A percentile compares a stretch with the other conserved stretches of the same genome.
These are phyloP conservation scores for Valencia hispanica DNA, from an alignment of 2,797 vertebrate species.

Conservation along the genomic window DNA sequence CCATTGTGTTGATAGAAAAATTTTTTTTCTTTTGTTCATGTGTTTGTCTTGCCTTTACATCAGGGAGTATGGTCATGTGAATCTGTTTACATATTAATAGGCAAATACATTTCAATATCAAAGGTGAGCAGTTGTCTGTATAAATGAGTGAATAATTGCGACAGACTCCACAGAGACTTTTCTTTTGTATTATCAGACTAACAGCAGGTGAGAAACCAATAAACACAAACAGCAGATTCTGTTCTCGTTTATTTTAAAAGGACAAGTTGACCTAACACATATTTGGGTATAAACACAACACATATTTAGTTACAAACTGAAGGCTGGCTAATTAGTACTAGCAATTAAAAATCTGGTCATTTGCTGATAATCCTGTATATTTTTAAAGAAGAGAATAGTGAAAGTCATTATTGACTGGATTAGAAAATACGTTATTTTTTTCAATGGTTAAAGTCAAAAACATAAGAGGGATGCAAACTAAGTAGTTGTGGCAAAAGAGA, in stretches of 20 bases:
- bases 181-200: constrained; percentile 52
- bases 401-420: neutral
- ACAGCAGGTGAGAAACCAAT: constrained; percentile 46
- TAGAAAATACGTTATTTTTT: neutral
- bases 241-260: neutral
- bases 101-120: constrained; percentile 51
- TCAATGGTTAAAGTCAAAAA: neutral
- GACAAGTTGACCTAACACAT: neutral
- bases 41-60: constrained; percentile 4
- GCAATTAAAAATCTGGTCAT: neutral
- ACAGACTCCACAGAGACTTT: constrained; percentile 42
- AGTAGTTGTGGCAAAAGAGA: neutral
- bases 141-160: constrained; percentile 64
- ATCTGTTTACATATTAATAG: constrained; percentile 52
- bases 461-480: neutral
- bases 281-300: neutral
- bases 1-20: neutral
- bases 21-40: neutral
- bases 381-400: neutral
- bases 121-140: constrained; percentile 49
- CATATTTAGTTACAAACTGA: neutral
- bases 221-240: constrained; percentile 25
- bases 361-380: neutral
- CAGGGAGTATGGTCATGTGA: constrained; percentile 4
- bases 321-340: neutral